A percentile compares a stretch with the other conserved stretches of the same genome.
Evolutionary conservation across 2,888 invertebrate species (phyloP).

Genomic region (Drosophila vallismaia): DNA sequence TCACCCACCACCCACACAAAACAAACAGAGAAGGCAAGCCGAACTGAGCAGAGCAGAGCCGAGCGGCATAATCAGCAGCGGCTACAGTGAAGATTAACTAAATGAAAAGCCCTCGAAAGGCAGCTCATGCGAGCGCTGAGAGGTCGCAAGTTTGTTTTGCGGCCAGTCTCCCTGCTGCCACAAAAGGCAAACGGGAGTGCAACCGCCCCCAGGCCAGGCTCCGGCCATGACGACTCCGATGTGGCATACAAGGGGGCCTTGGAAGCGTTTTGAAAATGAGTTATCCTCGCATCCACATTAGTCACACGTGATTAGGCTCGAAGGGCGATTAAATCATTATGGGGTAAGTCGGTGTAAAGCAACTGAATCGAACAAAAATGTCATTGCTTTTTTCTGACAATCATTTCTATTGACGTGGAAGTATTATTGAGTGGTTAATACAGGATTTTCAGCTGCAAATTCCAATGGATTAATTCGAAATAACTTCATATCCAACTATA

Average conservation of each 20-base stretch:
- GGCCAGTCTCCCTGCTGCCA: slow-evolving; percentile 31
- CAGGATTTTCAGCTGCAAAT: no score
- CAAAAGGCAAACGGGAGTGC: slow-evolving; percentile 38
- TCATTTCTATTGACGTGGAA: not conserved
- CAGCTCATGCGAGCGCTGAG: slow-evolving; percentile 38
- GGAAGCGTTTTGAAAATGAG: slow-evolving; percentile 6
- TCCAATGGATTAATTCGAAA: no score
- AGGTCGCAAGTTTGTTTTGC: slow-evolving; percentile 36
- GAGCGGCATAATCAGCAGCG: slow-evolving; percentile 45
- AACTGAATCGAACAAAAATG: slow-evolving; percentile 1
- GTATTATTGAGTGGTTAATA: no score
- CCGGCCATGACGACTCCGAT: slow-evolving; percentile 2
- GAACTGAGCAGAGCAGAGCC: slow-evolving; percentile 20
- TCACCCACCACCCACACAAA: slow-evolving; percentile 13
- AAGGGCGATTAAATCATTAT: slow-evolving; percentile 40
- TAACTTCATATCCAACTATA: not conserved
- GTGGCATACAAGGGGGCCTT: slow-evolving; percentile 2
- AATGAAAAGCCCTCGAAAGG: slow-evolving; percentile 57
- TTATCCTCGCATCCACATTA: slow-evolving; percentile 19
- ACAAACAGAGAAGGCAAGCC: slow-evolving; percentile 25
- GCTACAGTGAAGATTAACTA: slow-evolving; percentile 61
- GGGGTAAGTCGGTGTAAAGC: slow-evolving; percentile 9
- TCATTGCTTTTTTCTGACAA: not conserved
- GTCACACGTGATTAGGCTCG: slow-evolving; percentile 32
- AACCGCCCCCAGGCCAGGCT: slow-evolving; percentile 4